These are phyloP conservation scores for Pogonus chalceus DNA, from an alignment of 1,140 invertebrate genomes.

Conservation along the genomic window DNA sequence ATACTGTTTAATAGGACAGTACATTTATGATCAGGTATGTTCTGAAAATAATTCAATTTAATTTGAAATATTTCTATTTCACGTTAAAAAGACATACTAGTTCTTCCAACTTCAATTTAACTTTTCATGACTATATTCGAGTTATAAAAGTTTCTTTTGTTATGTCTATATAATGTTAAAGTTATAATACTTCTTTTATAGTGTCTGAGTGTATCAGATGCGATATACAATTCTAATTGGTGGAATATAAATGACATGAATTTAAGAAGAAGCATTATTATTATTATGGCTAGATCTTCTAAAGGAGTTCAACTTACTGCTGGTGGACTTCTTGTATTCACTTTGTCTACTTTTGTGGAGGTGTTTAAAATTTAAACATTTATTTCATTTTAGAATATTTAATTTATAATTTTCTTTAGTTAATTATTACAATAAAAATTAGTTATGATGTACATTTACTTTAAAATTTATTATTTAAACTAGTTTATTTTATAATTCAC, in stretches of 20 bases:
- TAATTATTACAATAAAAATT: no score
- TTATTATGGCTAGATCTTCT: neutral
- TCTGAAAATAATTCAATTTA: neutral
- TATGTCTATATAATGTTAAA: neutral
- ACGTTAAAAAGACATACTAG: no score
- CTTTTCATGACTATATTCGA: no score
- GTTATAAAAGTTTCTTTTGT: no score
- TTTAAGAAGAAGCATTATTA: neutral
- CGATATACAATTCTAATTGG: neutral
- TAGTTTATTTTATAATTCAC: no score
- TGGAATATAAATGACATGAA: neutral
- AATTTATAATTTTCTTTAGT: no score
- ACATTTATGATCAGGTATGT: neutral
- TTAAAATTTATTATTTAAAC: no score
- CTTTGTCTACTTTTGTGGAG: neutral
- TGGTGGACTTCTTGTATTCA: neutral
- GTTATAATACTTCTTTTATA: neutral
- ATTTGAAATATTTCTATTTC: no score
- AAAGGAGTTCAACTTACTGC: neutral
- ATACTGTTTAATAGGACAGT: neutral
- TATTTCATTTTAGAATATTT: no score
- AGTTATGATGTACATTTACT: no score
- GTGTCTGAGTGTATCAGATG: conserved; percentile 1
- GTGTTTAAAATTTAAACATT: no score
- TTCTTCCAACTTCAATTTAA: no score